Percentiles rank a stretch among this genome's conserved stretches.
Conservation (phyloP, 2,888 invertebrate genomes). For the Drosophila mettleri region DNA sequence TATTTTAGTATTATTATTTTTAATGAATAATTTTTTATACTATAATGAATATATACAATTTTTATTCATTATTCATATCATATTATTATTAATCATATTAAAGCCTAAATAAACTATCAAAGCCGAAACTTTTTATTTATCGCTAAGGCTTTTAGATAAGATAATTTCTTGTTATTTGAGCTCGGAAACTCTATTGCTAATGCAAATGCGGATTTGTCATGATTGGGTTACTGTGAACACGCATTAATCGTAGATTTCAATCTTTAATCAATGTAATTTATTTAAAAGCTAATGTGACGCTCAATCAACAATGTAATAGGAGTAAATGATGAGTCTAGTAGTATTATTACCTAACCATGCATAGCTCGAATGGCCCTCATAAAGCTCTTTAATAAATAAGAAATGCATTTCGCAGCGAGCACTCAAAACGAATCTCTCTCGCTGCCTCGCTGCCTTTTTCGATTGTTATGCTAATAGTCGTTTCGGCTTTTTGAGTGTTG, state of each 20-base stretch:
- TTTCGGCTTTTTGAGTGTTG: slow-evolving; percentile 14
- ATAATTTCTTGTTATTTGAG: background rate
- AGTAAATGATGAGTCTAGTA: background rate
- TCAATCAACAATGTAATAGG: slow-evolving; percentile 8
- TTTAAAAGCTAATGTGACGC: slow-evolving; percentile 3
- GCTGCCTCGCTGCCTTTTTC: background rate
- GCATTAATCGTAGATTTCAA: background rate
- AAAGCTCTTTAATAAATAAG: slow-evolving; percentile 7
- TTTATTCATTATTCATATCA: slow-evolving; percentile 4
- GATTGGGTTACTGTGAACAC: background rate
- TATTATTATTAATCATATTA: background rate
- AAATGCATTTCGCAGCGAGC: slow-evolving; percentile 7
- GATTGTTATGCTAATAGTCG: slow-evolving; percentile 11
- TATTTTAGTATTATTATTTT: too few species aligned
- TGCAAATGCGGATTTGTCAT: background rate
- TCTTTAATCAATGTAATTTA: slow-evolving; percentile 3
- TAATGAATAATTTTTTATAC: too few species aligned
- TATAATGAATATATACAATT: too few species aligned
- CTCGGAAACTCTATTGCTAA: background rate
- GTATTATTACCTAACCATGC: slow-evolving; percentile 1
- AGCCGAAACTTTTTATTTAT: background rate
- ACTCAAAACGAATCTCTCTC: background rate
- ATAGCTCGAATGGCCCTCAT: background rate
- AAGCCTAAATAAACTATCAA: background rate
- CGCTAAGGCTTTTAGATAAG: background rate